Conservation (phyloP, 2,888 invertebrate genomes). For the Rhaphigaster nebulosa region DNA sequence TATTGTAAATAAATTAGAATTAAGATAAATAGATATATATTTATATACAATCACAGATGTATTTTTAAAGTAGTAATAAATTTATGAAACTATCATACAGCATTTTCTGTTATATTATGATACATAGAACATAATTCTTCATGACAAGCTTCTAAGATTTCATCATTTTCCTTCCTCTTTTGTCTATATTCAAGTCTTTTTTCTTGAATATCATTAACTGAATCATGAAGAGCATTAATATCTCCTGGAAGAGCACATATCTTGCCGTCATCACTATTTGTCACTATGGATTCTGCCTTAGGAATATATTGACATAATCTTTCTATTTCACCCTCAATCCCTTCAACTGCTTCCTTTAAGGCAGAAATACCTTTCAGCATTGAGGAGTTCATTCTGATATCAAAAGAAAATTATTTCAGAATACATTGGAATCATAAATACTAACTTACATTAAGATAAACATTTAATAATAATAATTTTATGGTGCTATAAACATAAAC, state of each 20-base stretch:
- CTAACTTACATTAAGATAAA: background rate
- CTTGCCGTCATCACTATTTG: background rate
- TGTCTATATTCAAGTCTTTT: conserved; percentile 3
- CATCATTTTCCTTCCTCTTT: background rate
- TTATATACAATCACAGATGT: conserved; percentile 3
- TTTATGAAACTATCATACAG: background rate
- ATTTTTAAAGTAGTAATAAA: conserved; percentile 7
- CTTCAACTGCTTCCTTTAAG: conserved; percentile 22
- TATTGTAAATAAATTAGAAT: conserved; percentile 24
- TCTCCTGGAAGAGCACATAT: conserved; percentile 38
- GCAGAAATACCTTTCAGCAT: conserved; percentile 38
- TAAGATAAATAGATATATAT: conserved; percentile 18
- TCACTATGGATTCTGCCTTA: conserved; percentile 21
- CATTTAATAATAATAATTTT: background rate
- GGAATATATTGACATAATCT: conserved; percentile 6
- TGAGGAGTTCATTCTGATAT: background rate
- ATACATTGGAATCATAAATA: background rate
- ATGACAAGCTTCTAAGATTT: background rate
- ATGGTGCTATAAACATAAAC: too few species aligned
- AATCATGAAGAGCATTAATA: background rate
- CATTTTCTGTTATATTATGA: conserved; percentile 8
- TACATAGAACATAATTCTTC: conserved; percentile 30
- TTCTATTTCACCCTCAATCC: conserved; percentile 7
- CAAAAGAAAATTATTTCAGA: background rate
- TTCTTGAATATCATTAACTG: conserved; percentile 28